Evolutionary conservation across 2,113 vertebrate genomes (phyloP).

Genomic region (Spea bombifrons): DNA sequence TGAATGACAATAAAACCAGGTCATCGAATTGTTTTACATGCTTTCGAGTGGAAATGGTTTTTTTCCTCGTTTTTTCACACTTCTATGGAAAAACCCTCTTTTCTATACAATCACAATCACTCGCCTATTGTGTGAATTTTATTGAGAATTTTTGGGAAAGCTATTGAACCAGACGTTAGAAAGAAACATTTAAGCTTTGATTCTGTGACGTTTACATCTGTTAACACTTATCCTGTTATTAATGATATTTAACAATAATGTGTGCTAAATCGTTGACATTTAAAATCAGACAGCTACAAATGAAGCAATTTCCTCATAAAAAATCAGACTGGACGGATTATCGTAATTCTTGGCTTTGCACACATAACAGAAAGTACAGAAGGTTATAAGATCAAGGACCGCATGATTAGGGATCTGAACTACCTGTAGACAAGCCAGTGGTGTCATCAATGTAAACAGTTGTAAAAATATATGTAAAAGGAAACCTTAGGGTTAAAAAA

Average conservation of each 20-base stretch:
- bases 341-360: no score
- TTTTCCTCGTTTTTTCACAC: neutral
- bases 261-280: neutral
- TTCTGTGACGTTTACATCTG: neutral
- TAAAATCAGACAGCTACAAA: neutral
- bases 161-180: neutral
- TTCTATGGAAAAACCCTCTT: neutral
- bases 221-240: neutral
- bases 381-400: no score
- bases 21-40: conserved; percentile 8
- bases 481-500: no score
- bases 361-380: no score
- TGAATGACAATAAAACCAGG: neutral
- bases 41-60: conserved; percentile 4
- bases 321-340: no score
- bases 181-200: neutral
- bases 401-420: no score
- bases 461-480: no score
- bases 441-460: no score
- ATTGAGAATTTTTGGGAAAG: neutral
- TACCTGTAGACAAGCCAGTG: no score
- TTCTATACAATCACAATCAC: no score
- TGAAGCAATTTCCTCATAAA: neutral
- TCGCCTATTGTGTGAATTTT: neutral
- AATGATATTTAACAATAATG: neutral